phyloP scores from a whole-genome alignment of 1,140 invertebrate species.

The Anoplolepis gracilipes region DNA sequence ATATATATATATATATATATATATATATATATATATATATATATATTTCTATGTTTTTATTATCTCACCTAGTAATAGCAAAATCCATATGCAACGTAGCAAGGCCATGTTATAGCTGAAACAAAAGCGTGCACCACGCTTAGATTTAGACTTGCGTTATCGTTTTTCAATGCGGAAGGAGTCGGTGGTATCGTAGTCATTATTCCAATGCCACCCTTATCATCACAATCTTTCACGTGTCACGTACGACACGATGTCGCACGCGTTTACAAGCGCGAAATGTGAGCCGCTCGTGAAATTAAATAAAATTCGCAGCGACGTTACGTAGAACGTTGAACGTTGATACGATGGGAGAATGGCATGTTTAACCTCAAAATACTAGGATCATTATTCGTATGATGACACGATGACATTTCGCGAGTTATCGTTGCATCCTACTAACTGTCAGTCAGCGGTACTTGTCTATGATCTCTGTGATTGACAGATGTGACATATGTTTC shows the following conservation, averaged over 20 bases:
- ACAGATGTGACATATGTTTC: not conserved
- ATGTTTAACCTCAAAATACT: slow-evolving; percentile 56
- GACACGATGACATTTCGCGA: slow-evolving; percentile 31
- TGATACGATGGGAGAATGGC: not conserved
- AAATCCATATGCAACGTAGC: slow-evolving; percentile 11
- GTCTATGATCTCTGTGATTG: not conserved
- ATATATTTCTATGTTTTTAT: not conserved
- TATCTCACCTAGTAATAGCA: slow-evolving; percentile 63
- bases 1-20: too few relatives aligned
- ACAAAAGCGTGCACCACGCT: not conserved
- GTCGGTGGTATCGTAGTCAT: not conserved
- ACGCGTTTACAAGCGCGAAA: not conserved
- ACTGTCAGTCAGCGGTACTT: not conserved
- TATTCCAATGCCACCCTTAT: not conserved
- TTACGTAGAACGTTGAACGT: not conserved
- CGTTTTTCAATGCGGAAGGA: not conserved
- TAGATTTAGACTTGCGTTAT: slow-evolving; percentile 13
- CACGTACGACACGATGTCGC: too few relatives aligned
- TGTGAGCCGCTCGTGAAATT: not conserved
- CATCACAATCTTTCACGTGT: not conserved
- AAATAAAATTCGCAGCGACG: not conserved
- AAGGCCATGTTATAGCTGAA: slow-evolving; percentile 62
- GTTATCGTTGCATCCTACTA: not conserved
- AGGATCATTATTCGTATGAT: not conserved
- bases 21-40: too few relatives aligned